Percentiles rank a stretch among this genome's conserved stretches.
phyloP scores from a whole-genome alignment of 2,113 vertebrate species.

The Arizona elegans region DNA sequence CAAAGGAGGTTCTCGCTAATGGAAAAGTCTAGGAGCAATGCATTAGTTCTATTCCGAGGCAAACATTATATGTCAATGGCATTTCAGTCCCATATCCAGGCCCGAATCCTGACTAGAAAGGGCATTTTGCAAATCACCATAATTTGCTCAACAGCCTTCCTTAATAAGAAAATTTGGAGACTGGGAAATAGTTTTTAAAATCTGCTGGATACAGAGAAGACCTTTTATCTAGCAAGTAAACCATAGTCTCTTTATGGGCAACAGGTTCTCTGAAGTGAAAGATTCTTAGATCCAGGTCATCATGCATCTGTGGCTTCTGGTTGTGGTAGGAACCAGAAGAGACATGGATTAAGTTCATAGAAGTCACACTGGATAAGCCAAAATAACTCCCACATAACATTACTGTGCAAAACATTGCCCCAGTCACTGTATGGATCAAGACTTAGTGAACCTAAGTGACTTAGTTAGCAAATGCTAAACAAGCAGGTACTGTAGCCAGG shows the following conservation, averaged over 20 bases:
- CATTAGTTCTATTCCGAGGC: not conserved
- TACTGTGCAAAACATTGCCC: too few relatives aligned
- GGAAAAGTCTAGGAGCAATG: not conserved
- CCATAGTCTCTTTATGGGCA: not conserved
- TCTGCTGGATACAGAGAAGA: not conserved
- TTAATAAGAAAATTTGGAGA: not conserved
- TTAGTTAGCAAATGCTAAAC: too few relatives aligned
- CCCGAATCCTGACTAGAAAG: not conserved
- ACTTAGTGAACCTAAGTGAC: too few relatives aligned
- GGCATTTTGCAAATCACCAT: not conserved
- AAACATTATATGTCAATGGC: not conserved
- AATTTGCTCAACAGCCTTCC: not conserved
- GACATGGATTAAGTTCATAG: not conserved
- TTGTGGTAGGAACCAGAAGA: not conserved
- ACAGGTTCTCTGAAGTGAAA: not conserved
- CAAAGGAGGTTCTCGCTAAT: not conserved
- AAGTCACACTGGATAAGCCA: not conserved
- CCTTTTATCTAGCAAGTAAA: not conserved
- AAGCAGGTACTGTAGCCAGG: too few relatives aligned
- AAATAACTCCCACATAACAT: not conserved
- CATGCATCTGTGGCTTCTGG: not conserved
- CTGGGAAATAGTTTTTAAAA: not conserved
- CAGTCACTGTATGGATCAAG: too few relatives aligned
- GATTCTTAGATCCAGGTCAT: not conserved
- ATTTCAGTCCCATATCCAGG: not conserved